Evolutionary conservation across 2,113 vertebrate species (phyloP), one percentile per base, ranked within the genome.

Genomic region (Elachura formosa): DNA sequence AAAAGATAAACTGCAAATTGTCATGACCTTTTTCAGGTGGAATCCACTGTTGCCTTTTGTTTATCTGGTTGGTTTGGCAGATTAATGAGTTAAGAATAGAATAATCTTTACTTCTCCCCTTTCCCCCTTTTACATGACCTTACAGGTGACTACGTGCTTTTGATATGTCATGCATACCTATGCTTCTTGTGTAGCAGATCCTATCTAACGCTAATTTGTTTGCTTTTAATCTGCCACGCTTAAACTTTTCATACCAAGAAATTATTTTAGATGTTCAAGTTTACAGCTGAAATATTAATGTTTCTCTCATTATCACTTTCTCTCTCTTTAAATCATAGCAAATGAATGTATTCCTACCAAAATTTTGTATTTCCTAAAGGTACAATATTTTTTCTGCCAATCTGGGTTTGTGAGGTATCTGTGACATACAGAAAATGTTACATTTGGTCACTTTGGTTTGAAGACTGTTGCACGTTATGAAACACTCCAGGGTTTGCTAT

Each of bases 401-500:
- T 92, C 31, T 77, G 33, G 26, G 14, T 86, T 83, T 4, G 2
- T 10, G 8, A 75, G 61, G 20, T 48, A 81, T 86, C 52, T 51
- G 2, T 1, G 3, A 73, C 1, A 3, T 38, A 85, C 16, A 85
- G 74, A 85, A 85, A 64, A 71, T 61, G 23, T 54, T 93, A 89
- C 28, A 80, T 89, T 78, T 90, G 29, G 62, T 69, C 41, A 36
- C 58, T 93, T 93, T 54, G 68, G 63, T 80, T 55, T 88, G 63
- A 68, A 89, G 61, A 48, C 81, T 84, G 66, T 94, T 92, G 58
- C 41, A 73, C 3, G 4, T 97, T 92, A 96, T 79, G 25, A 92
- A 97, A 95, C n/a, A 81, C 82, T 22, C 46, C 13, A 59, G 91
- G 28, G 84, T 89, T 76, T 84, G 87, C 95, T 96, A 95, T 94